Base-by-base conservation (phyloP, 2,888 invertebrate species). In the Drosophila yooni region DNA sequence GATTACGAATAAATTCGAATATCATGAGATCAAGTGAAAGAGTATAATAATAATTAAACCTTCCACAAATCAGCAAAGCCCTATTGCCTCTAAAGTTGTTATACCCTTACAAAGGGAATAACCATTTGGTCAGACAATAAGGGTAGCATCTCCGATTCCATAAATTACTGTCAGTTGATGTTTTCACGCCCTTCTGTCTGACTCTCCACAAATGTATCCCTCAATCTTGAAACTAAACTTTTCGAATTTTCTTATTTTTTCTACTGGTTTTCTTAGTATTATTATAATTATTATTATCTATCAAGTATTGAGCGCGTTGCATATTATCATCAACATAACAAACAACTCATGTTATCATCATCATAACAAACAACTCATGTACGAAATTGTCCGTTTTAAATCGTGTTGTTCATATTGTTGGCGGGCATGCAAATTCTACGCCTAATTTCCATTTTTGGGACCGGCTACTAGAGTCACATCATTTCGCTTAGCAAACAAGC, bases 401-500 rank as follows among this genome's bases (percentile, higher is more conserved):
- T 33, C 48, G 15, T 38, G 33, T 54, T 34, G 25, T 18, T 27
- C 11, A 13, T 34, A n/a, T 27, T 13, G 11, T 25, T 51, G 18
- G 8, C 15, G 3, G n/a, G 25, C 51, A 31, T 29, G 31, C 25
- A 38, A 60, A 60, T 58, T 43, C 18, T 29, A 40, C 31, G 57
- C 46, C n/a, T 31, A 43, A 67, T 68, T 68, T 62, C 11, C 48
- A 63, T 61, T 52, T 54, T 63, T 40, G 27, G 38, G 11, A 29
- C 1, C 43, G 40, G 40, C 58, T 65, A 63, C 33, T 51, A 54
- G 58, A 54, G 29, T 38, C 53, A 29, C 53, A 48, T 74, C 61
- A 74, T 62, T 60, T 66, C 61, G 51, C 64, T 74, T 66, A 64
- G 52, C 60, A 77, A 77, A 71, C 74, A 67, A 67, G 58, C 53